These are phyloP conservation scores for Linyphia triangularis DNA, from an alignment of 2,888 invertebrate genomes.

Conservation along the genomic window DNA sequence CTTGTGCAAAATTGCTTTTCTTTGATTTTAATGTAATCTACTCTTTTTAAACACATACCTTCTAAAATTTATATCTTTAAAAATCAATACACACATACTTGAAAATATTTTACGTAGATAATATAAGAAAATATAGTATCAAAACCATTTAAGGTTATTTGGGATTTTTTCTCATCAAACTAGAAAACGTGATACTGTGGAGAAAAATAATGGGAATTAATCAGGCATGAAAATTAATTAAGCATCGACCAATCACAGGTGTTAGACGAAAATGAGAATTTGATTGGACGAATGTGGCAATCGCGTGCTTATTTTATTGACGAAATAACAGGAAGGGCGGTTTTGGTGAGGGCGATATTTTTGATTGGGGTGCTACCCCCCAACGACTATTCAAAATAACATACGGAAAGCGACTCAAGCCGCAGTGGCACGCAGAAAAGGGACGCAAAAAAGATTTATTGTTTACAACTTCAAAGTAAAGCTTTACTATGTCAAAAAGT, in stretches of 20 bases:
- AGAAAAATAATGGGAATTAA: conserved; percentile 27
- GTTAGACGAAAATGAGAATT: conserved; percentile 63
- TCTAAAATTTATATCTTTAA: too few species aligned
- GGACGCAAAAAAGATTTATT: conserved; percentile 55
- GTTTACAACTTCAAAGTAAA: conserved; percentile 9
- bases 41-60: too few species aligned
- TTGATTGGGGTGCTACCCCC: conserved; percentile 32
- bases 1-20: too few species aligned
- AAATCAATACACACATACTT: too few species aligned
- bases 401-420: conserved; percentile 47
- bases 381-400: conserved; percentile 36
- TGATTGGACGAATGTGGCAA: conserved; percentile 65
- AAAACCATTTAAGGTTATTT: too few species aligned
- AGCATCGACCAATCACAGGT: conserved; percentile 68
- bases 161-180: background rate
- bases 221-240: conserved; percentile 73
- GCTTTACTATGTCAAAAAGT: background rate
- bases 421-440: conserved; percentile 14
- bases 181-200: background rate
- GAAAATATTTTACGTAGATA: too few species aligned
- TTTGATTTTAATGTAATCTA: too few species aligned
- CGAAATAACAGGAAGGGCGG: conserved; percentile 40
- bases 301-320: conserved; percentile 69
- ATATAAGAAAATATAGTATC: too few species aligned
- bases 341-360: conserved; percentile 5